Conservation (phyloP, 2,797 vertebrate species). For the Chloroceryle amazona region DNA sequence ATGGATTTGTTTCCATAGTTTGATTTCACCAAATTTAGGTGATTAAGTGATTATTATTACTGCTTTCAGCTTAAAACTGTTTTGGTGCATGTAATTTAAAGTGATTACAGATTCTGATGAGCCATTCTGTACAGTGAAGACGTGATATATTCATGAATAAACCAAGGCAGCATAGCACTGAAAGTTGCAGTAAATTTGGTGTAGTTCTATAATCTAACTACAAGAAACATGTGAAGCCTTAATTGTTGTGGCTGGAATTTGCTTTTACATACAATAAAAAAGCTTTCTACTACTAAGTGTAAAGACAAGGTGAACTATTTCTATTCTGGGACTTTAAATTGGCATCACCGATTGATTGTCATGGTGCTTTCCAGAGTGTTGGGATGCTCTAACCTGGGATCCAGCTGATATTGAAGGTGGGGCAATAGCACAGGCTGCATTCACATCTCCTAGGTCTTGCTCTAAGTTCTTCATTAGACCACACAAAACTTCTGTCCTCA, state of each 20-base stretch:
- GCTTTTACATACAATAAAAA: neutral
- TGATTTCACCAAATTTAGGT: neutral
- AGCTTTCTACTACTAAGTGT: neutral
- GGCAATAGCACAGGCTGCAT: neutral
- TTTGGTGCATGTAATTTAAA: neutral
- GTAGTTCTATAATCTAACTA: neutral
- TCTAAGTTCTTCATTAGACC: fast-evolving
- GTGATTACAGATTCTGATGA: neutral
- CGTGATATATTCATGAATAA: neutral
- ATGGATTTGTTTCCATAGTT: neutral
- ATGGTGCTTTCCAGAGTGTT: neutral
- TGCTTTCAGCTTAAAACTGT: neutral
- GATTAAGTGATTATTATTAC: neutral
- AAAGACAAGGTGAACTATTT: neutral
- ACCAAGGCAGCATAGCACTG: neutral
- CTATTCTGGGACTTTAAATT: neutral
- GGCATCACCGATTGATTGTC: neutral
- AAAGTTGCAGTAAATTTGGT: neutral
- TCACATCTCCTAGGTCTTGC: neutral
- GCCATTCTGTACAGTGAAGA: neutral
- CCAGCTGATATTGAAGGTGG: neutral
- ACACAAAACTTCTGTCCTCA: neutral
- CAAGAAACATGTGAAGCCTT: neutral
- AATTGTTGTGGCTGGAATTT: neutral
- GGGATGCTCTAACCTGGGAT: neutral